Base-by-base conservation (phyloP, 2,888 invertebrate genomes). In the Ectemnius cavifrons region DNA sequence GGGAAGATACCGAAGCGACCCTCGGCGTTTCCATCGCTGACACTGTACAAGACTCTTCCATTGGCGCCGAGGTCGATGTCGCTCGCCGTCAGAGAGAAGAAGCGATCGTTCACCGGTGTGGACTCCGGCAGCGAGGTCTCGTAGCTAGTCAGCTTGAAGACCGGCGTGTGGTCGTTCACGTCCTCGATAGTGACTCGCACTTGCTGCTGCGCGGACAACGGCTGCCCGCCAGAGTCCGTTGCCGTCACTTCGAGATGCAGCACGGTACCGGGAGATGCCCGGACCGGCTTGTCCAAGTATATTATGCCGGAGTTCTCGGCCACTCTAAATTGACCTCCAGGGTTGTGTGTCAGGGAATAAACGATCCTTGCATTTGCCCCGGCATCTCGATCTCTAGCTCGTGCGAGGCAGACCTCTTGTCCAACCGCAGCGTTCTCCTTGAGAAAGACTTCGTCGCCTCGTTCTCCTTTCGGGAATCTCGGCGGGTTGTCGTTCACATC, bases 401-500 rank as follows among this genome's bases (percentile, higher is more conserved):
- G 93, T 0, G 97, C 96, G 81, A 97, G 93, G 91, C 96, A 97
- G 46, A 98, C 95, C 91, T 98, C 97, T 91, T 97, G 97, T 0
- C 98, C 98, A 47, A 98, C 97, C 20, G 98, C 98, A 83, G 96
- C 95, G 89, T 98, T 97, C 92, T 98, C 98, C 16, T 94, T 93
- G 71, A 98, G 92, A 76, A 93, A 93, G 60, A 97, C 94, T 90
- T 96, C 95, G 87, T 97, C 96, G 0, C 86, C 87, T 1, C 85
- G 79, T 85, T 94, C 95, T 78, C 95, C 96, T 85, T 94, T 94
- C 23, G 94, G 93, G 90, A 97, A 97, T 77, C 94, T 92, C 3
- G 99, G 99, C 69, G 95, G 94, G 90, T 98, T 98, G 91, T 99
- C 98, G 91, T 99, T 99, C 4, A 97, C 92, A 91, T 99, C 98